Percentiles rank a stretch among this genome's conserved stretches.
Evolutionary conservation across 2,797 vertebrate genomes (phyloP).

Genomic region (Poecile montanus): DNA sequence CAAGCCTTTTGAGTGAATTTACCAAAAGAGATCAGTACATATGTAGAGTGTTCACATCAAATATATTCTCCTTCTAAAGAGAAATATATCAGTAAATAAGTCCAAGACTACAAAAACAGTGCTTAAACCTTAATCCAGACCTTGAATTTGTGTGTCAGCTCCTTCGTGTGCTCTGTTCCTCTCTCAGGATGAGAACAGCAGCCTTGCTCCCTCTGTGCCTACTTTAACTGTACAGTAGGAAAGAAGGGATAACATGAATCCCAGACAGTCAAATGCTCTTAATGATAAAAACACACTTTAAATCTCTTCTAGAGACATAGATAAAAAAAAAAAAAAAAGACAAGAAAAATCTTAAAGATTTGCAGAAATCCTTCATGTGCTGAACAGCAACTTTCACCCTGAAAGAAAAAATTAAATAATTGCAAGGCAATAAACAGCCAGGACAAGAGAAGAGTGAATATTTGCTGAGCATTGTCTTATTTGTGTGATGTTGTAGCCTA

Average conservation of each 20-base stretch:
- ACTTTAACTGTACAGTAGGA: not conserved
- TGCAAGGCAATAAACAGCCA: not conserved
- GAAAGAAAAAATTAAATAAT: not conserved
- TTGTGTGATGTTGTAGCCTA: not conserved
- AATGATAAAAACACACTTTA: not conserved
- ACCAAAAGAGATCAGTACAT: not conserved
- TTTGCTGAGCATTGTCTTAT: not conserved
- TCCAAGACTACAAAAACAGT: not conserved
- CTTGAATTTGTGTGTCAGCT: not conserved
- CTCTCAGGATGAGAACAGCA: not conserved
- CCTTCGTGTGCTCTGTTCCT: not conserved
- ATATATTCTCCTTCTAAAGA: not conserved
- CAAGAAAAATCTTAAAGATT: not conserved
- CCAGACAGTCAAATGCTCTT: not conserved
- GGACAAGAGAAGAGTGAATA: not conserved
- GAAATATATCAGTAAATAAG: not conserved
- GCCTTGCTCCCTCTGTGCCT: not conserved
- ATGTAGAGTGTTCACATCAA: not conserved
- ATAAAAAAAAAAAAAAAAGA: not conserved
- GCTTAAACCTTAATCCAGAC: not conserved
- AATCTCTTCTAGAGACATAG: not conserved
- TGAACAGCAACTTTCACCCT: not conserved
- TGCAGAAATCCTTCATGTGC: not conserved
- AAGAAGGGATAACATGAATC: not conserved
- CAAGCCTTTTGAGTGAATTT: not conserved